A percentile compares a stretch with the other conserved stretches of the same genome.
These are phyloP conservation scores for Didymodactylos carnosus DNA, from an alignment of 2,888 invertebrate species.

Conservation along the genomic window DNA sequence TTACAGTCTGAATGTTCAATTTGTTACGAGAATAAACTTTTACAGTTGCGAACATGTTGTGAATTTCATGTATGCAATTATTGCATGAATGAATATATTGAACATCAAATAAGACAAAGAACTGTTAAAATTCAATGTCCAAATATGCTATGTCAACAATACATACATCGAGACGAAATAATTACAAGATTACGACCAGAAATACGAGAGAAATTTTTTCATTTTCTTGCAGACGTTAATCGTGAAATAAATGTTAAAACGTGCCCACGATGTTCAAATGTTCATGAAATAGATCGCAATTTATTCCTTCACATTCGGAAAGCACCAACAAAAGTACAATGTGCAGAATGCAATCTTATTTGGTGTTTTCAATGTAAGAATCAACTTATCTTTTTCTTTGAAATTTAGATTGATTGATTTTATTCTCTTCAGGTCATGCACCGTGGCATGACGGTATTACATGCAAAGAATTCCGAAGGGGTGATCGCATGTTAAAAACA, in stretches of 20 bases:
- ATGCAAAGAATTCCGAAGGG: conserved; percentile 30
- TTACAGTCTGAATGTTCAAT: conserved; percentile 23
- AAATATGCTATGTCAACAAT: not conserved
- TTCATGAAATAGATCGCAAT: not conserved
- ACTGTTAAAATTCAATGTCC: conserved; percentile 29
- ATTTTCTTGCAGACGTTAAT: conserved; percentile 21
- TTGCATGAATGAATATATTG: conserved; percentile 27
- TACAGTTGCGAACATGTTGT: conserved; percentile 24
- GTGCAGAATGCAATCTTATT: conserved; percentile 26
- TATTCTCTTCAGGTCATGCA: no score
- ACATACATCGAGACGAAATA: conserved; percentile 6
- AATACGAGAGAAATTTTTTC: not conserved
- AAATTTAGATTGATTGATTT: no score
- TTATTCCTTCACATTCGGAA: not conserved
- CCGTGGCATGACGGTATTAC: conserved; percentile 31
- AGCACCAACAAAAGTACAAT: conserved; percentile 19
- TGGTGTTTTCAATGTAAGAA: conserved; percentile 36
- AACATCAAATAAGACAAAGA: conserved; percentile 23
- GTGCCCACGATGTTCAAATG: conserved; percentile 31
- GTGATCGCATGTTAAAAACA: conserved; percentile 30
- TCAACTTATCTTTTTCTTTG: no score
- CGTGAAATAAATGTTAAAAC: conserved; percentile 30
- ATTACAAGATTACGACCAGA: not conserved
- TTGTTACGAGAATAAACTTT: conserved; percentile 20
- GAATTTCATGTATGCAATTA: conserved; percentile 25